Conservation (phyloP, 2,113 vertebrate genomes). For the Cavia porcellus region DNA sequence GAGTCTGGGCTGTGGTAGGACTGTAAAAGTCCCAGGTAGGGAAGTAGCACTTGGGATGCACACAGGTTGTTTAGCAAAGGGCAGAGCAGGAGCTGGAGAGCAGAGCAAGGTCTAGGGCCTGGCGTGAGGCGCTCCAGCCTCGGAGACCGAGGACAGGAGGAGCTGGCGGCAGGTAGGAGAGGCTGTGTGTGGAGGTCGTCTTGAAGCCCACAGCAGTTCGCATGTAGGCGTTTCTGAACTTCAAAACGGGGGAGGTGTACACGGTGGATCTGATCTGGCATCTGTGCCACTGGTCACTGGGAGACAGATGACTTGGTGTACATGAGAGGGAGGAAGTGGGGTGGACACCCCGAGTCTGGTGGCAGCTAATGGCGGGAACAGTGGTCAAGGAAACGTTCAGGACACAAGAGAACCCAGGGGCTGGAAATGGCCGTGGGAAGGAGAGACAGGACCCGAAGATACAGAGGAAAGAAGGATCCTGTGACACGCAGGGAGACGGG, state of each 20-base stretch:
- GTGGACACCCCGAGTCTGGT: neutral
- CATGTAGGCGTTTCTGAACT: neutral
- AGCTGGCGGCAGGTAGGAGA: neutral
- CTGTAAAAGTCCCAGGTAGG: neutral
- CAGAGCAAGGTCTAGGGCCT: neutral
- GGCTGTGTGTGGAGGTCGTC: neutral
- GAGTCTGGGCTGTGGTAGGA: neutral
- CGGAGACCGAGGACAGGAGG: neutral
- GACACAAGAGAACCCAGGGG: neutral
- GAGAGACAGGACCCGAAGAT: neutral
- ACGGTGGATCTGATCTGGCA: neutral
- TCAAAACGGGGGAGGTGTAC: neutral
- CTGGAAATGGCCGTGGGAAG: neutral
- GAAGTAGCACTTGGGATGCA: neutral
- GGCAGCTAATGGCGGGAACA: neutral
- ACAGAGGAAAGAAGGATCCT: neutral
- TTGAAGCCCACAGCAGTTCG: neutral
- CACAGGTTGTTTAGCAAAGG: neutral
- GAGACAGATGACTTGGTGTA: neutral
- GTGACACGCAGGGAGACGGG: too few species aligned
- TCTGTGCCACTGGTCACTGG: neutral
- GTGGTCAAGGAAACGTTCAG: neutral
- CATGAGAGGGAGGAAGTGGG: neutral
- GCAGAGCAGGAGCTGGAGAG: neutral
- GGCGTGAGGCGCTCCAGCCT: neutral